Base-by-base conservation (phyloP, 1,140 invertebrate genomes). In the Pomacea maculata region DNA sequence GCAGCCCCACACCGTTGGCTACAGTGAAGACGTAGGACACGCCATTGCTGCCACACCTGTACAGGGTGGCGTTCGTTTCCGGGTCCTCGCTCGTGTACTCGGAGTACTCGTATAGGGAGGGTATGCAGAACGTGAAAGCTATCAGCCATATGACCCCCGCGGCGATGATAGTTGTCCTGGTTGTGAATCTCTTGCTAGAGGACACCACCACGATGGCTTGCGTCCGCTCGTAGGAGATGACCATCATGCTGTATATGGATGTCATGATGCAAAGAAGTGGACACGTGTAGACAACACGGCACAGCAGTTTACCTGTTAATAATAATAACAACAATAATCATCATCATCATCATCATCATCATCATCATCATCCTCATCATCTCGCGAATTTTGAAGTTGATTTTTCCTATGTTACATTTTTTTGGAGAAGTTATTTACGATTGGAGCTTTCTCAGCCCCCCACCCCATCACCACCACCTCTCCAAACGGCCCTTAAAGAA, bases 191-290 rank as follows among this genome's bases (percentile, higher is more conserved):
- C 8, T 71, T 70, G 77, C 19, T 17, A 21, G 29, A 64, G 45
- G 17, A 14, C 9, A 45, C n/a, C 14, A 79, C 17, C 0, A 87
- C 80, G n/a, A 87, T 85, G n/a, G 82, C 78, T 8, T 83, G 78
- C 15, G 81, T 77, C 15, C 87, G 72, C 57, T 88, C 87, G 29
- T 81, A 83, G 15, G 86, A 82, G 45, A 88, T 83, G 61, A 79
- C 80, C 17, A 85, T 83, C 81, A 87, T 67, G 9, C 82, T 82
- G 80, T 85, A 88, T 68, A 87, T 86, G 12, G 83, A 85, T 11
- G 77, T 65, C 15, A 85, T 86, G 67, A 87, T 86, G 75, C 84
- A 82, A 25, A 87, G 55, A 10, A 88, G 75, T 9, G 85, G 86
- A 12, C 82, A 67, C n/a, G 77, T 72, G 81, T 85, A 85, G 14